Conservation (phyloP, 2,888 invertebrate species). For the Pinctada fucata region DNA sequence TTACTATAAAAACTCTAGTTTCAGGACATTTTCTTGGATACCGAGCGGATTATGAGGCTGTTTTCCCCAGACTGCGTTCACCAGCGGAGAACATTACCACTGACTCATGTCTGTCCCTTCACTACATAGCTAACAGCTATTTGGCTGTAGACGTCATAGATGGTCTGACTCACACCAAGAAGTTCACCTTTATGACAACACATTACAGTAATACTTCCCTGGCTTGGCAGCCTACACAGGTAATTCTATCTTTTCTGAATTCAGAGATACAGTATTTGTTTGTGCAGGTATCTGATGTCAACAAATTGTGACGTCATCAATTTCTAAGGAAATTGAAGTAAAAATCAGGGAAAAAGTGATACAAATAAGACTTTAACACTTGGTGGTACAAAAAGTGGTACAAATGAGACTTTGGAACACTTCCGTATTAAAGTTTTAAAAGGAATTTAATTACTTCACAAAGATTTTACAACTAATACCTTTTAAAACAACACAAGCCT, state of each 20-base stretch:
- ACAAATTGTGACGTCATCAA: too few relatives aligned
- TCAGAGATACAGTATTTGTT: neutral
- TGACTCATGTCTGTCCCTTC: conserved; percentile 24
- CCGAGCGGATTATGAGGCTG: neutral
- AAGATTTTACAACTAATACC: too few relatives aligned
- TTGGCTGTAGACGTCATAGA: neutral
- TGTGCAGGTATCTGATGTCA: too few relatives aligned
- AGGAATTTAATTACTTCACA: too few relatives aligned
- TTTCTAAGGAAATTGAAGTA: too few relatives aligned
- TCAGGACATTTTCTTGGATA: conserved; percentile 20
- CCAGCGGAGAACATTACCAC: conserved; percentile 1
- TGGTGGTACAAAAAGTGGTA: too few relatives aligned
- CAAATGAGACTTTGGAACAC: too few relatives aligned
- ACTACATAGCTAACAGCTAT: conserved; percentile 12
- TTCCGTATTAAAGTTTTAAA: too few relatives aligned
- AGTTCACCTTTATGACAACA: neutral
- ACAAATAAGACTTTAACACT: too few relatives aligned
- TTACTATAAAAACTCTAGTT: too few relatives aligned
- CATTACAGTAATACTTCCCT: neutral
- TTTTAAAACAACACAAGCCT: too few relatives aligned
- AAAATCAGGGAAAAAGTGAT: too few relatives aligned
- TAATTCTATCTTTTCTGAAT: neutral
- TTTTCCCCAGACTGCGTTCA: neutral
- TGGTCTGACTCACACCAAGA: neutral
- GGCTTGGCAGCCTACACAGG: conserved; percentile 25